Evolutionary conservation across 1,140 invertebrate species (phyloP), one percentile per base, ranked within the genome.

Genomic region (Psilanteris sp.): DNA sequence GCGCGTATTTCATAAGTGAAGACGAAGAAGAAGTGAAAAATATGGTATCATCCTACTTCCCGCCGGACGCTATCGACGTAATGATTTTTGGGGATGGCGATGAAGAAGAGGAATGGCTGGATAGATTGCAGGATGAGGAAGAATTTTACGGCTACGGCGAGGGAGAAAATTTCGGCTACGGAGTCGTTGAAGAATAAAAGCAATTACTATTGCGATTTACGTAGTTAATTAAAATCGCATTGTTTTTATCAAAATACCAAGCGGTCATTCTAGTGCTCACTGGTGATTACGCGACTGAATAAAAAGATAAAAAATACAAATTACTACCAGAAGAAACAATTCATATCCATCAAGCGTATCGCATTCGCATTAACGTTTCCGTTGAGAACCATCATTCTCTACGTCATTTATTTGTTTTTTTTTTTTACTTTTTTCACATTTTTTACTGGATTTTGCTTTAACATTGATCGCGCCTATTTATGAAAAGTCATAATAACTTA

Each of bases 1-100:
- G 81, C 4, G 80, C 85, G 0, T 79, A 79, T 11, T 83, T 80
- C 10, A 73, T 83, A 4, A 72, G 74, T 1, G 84, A 85, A 41
- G 46, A 80, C 10, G 52, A 81, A 1, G 64, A 81, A 0, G 73
- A 82, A n/a, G 68, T 79, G 6, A 11, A 34, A 7, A 18, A 11
- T 6, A 81, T 86, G 34, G 68, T 81, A 13, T 46, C 62, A 4
- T 37, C 79, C 7, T 87, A 84, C 36, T 87, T 87, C 24, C 78
- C 81, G 0, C 27, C 64, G 5, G 57, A 75, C 7, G 68, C 55
- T 1, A 41, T 79, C 1, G 83, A 83, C 41, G 9, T 46, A 4
- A 13, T 77, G 15, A 27, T 46, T 4, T 0, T 3, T 0, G 9
- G 29, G 26, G 57, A 62, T 0, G 70, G 62, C 0, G 48, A 71